Evolutionary conservation across 2,113 vertebrate genomes (phyloP).

Genomic region (Mungos mungo): DNA sequence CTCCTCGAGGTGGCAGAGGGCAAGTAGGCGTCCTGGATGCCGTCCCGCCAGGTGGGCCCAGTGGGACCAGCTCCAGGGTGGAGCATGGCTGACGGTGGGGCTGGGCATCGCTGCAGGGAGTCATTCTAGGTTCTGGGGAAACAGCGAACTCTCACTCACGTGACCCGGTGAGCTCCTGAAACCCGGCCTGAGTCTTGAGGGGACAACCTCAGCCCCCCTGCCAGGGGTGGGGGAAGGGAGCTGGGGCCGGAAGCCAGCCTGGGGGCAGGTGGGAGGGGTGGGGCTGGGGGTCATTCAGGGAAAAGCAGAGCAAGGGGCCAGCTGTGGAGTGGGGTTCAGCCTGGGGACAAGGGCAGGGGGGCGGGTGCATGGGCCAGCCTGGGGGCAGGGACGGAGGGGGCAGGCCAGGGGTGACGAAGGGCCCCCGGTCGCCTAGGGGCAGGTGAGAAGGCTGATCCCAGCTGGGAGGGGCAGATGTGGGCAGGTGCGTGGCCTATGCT

Average conservation of each 20-base stretch:
- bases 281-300: too few species aligned
- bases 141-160: background rate
- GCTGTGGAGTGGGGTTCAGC: too few species aligned
- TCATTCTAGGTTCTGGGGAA: background rate
- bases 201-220: background rate
- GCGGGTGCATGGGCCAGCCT: background rate
- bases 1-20: background rate
- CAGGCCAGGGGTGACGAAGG: background rate
- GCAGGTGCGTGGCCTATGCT: background rate
- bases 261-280: background rate
- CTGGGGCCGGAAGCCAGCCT: background rate
- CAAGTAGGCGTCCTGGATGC: accelerated
- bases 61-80: background rate
- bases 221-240: background rate
- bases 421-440: too few species aligned
- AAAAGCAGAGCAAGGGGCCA: background rate
- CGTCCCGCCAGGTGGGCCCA: background rate
- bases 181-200: background rate
- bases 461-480: too few species aligned
- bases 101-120: accelerated
- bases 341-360: background rate
- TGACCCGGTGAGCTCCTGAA: background rate
- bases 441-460: too few species aligned
- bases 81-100: background rate
- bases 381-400: background rate